Conservation (phyloP, 2,888 invertebrate species). For the Erebia palarica region DNA sequence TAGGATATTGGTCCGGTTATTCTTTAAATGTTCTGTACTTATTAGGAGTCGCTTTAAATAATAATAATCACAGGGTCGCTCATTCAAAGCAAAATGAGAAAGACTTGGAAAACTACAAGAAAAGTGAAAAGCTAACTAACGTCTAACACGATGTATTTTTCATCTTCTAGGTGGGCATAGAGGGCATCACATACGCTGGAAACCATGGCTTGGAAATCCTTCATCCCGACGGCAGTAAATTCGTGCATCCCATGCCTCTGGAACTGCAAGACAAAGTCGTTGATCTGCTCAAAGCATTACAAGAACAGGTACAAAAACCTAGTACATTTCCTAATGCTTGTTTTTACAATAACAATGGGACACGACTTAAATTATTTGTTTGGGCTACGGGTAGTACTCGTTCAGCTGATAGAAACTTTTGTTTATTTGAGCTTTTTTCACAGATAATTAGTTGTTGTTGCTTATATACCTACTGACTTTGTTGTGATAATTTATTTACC, state of each 20-base stretch:
- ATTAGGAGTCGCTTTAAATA: too few species aligned
- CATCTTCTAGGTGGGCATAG: slow-evolving; percentile 87
- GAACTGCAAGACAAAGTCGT: slow-evolving; percentile 92
- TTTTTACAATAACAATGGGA: not conserved
- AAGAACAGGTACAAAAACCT: slow-evolving; percentile 85
- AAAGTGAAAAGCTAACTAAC: too few species aligned
- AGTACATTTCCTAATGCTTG: not conserved
- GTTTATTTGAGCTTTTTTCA: not conserved
- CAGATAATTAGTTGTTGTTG: not conserved
- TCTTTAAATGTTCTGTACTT: too few species aligned
- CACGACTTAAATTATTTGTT: not conserved
- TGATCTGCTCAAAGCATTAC: slow-evolving; percentile 88
- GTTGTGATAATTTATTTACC: not conserved
- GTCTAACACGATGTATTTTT: not conserved
- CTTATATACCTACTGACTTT: not conserved
- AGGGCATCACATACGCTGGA: slow-evolving; percentile 94
- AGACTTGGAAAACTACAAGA: too few species aligned
- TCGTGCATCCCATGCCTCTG: slow-evolving; percentile 94
- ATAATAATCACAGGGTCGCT: too few species aligned
- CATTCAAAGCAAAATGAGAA: too few species aligned
- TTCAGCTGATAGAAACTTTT: not conserved
- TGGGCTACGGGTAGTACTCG: not conserved
- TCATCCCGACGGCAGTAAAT: slow-evolving; percentile 94
- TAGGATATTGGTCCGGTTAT: too few species aligned
- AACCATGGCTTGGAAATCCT: slow-evolving; percentile 94